Evolutionary conservation across 2,797 vertebrate genomes (phyloP).

Genomic region (Galaxias olidus): DNA sequence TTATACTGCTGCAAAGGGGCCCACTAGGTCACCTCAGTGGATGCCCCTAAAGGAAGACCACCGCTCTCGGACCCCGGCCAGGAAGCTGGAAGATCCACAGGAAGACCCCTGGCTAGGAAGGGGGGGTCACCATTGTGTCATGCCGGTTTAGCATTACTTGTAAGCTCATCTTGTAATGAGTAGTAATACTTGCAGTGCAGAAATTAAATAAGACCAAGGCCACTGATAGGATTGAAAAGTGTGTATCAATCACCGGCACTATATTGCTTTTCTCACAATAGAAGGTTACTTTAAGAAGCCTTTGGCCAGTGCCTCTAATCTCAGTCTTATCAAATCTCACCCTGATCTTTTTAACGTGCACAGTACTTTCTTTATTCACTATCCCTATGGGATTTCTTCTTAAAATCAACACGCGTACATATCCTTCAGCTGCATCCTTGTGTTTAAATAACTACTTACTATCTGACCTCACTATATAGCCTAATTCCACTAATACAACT

Average conservation of each 20-base stretch:
- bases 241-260: background rate
- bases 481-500: too few relatives aligned
- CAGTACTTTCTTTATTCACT: too few relatives aligned
- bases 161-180: background rate
- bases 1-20: conserved; percentile 23
- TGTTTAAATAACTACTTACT: background rate
- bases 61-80: conserved; percentile 2
- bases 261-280: background rate
- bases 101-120: background rate
- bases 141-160: background rate
- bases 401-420: too few relatives aligned
- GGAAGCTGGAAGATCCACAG: conserved; percentile 16
- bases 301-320: too few relatives aligned
- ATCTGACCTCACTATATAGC: too few relatives aligned
- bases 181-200: background rate
- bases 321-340: too few relatives aligned
- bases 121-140: conserved; percentile 16
- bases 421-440: too few relatives aligned
- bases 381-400: too few relatives aligned
- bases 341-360: too few relatives aligned
- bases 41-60: conserved; percentile 19
- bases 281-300: too few relatives aligned
- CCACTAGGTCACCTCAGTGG: conserved; percentile 24
- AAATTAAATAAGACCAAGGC: background rate
- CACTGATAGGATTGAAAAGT: background rate